phyloP scores from a whole-genome alignment of 2,888 invertebrate species.

The Apomyelois bistriatella region DNA sequence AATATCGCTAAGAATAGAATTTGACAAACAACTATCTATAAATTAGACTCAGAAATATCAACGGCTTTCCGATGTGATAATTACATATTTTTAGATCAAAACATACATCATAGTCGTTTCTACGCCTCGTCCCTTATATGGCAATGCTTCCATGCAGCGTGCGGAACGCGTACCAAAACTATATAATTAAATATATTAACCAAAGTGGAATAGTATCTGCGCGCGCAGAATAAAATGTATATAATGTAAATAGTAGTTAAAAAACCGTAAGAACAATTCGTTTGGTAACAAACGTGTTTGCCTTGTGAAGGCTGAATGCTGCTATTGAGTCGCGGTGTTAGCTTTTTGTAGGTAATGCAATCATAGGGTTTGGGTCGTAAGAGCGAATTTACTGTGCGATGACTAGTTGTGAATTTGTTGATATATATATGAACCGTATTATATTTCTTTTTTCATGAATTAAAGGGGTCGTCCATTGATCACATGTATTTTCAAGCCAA shows the following conservation, averaged over 20 bases:
- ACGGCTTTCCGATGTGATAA: no score
- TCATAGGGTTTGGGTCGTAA: no score
- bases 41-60: no score
- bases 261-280: slow-evolving; percentile 33
- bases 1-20: no score
- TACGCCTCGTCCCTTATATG: neutral
- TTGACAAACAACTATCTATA: no score
- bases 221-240: slow-evolving; percentile 28
- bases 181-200: slow-evolving; percentile 23
- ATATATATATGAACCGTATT: no score
- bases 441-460: no score
- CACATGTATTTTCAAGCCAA: neutral
- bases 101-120: neutral
- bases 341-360: no score
- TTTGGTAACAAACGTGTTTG: slow-evolving; percentile 22
- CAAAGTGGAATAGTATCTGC: slow-evolving; percentile 45
- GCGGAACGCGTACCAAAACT: slow-evolving; percentile 42
- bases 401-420: no score
- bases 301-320: slow-evolving; percentile 3
- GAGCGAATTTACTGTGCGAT: no score
- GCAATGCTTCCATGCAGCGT: slow-evolving; percentile 14
- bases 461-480: no score
- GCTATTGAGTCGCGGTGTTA: neutral
- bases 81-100: no score
- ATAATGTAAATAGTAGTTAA: slow-evolving; percentile 27